These are phyloP conservation scores for Batillaria attramentaria DNA, from an alignment of 1,140 invertebrate species.

Conservation along the genomic window DNA sequence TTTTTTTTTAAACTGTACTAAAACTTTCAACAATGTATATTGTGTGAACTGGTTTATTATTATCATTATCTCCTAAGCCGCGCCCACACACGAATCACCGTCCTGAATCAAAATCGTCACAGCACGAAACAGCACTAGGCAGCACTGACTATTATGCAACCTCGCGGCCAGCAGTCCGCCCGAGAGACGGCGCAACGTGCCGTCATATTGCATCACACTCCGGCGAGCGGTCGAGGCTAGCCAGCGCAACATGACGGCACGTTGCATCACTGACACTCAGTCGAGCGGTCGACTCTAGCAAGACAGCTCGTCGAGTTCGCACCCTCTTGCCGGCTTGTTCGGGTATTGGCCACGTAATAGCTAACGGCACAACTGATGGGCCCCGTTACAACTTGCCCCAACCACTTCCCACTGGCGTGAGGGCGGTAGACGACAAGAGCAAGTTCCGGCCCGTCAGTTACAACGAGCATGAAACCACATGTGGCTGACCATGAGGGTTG, in stretches of 20 bases:
- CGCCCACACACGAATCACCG: not conserved
- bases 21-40: not conserved
- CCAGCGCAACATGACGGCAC: no score
- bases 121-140: not conserved
- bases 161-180: not conserved
- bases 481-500: not conserved
- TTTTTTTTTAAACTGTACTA: not conserved
- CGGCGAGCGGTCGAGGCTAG: not conserved
- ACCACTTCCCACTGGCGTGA: no score
- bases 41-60: not conserved
- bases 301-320: no score
- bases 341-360: no score
- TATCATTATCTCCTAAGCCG: slow-evolving; percentile 11
- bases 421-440: no score
- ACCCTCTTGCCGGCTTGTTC: no score
- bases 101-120: not conserved
- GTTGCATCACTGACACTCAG: no score
- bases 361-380: not conserved
- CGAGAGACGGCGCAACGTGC: no score
- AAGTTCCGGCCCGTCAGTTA: no score
- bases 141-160: not conserved
- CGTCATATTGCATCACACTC: not conserved
- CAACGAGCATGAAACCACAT: slow-evolving; percentile 1
- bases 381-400: no score
- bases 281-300: no score